phyloP scores from a whole-genome alignment of 2,888 invertebrate genomes.

The Sinotaia quadrata region DNA sequence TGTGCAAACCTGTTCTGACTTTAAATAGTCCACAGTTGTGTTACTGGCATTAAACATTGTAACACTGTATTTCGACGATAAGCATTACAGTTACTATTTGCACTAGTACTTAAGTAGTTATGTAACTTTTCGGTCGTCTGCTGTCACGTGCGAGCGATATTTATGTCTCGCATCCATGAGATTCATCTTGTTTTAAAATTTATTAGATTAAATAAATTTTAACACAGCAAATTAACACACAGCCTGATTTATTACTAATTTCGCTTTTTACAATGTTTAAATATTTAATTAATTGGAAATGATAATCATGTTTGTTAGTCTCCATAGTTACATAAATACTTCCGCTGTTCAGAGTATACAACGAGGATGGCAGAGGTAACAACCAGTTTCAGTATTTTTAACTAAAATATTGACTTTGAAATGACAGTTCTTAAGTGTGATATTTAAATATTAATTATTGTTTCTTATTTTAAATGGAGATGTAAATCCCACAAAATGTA shows the following conservation, averaged over 20 bases:
- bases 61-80: background rate
- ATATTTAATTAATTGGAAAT: background rate
- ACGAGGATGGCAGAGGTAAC: conserved; percentile 11
- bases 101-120: background rate
- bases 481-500: too few relatives aligned
- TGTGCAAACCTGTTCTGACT: too few relatives aligned
- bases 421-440: too few relatives aligned
- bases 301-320: background rate
- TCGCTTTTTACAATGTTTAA: too few relatives aligned
- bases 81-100: background rate
- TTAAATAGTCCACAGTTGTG: too few relatives aligned
- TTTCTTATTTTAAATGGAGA: too few relatives aligned
- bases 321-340: conserved; percentile 18
- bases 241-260: too few relatives aligned
- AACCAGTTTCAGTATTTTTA: background rate
- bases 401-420: too few relatives aligned
- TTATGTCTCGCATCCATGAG: background rate
- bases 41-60: background rate
- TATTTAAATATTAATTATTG: too few relatives aligned
- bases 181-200: background rate
- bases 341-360: background rate
- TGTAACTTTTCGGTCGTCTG: background rate
- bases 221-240: background rate
- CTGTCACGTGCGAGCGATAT: background rate
- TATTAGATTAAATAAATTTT: background rate